Percentiles rank a stretch among this genome's conserved stretches.
These are phyloP conservation scores for Drosophila serrata DNA, from an alignment of 1,140 invertebrate species.

Conservation along the genomic window DNA sequence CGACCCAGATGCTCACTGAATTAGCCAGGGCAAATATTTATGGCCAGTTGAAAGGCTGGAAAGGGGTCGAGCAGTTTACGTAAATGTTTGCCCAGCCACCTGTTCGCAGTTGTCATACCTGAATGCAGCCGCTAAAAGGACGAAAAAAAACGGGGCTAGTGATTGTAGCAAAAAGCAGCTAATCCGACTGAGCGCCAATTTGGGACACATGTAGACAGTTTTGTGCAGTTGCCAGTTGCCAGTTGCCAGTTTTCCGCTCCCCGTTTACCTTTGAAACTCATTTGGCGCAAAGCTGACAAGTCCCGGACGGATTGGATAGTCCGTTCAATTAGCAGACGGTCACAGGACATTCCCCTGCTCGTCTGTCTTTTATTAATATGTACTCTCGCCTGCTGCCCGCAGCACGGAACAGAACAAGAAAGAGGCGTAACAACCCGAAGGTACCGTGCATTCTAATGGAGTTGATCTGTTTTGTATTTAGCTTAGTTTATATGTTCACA, in stretches of 20 bases:
- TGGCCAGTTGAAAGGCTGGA: constrained; percentile 28
- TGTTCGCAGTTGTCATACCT: constrained; percentile 65
- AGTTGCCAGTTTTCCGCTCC: constrained; percentile 20
- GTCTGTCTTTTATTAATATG: constrained; percentile 62
- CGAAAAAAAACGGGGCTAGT: constrained; percentile 35
- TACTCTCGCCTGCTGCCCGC: constrained; percentile 8
- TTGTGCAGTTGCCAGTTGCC: constrained; percentile 34
- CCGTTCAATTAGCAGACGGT: constrained; percentile 67
- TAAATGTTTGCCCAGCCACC: constrained; percentile 67
- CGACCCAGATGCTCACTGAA: constrained; percentile 63
- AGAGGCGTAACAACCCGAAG: neutral
- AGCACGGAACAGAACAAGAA: constrained; percentile 11
- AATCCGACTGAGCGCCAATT: constrained; percentile 71
- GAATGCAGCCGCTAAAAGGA: constrained; percentile 29
- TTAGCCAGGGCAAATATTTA: constrained; percentile 62
- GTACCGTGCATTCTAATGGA: neutral
- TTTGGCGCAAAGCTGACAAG: constrained; percentile 57
- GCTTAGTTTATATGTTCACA: neutral
- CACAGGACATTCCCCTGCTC: constrained; percentile 36
- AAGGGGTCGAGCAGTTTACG: constrained; percentile 43
- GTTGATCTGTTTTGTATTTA: neutral
- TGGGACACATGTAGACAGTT: constrained; percentile 63
- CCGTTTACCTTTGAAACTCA: constrained; percentile 49
- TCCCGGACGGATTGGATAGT: constrained; percentile 37
- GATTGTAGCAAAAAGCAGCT: constrained; percentile 60